phyloP scores from a whole-genome alignment of 2,797 vertebrate genomes.

The Lithobates pipiens region DNA sequence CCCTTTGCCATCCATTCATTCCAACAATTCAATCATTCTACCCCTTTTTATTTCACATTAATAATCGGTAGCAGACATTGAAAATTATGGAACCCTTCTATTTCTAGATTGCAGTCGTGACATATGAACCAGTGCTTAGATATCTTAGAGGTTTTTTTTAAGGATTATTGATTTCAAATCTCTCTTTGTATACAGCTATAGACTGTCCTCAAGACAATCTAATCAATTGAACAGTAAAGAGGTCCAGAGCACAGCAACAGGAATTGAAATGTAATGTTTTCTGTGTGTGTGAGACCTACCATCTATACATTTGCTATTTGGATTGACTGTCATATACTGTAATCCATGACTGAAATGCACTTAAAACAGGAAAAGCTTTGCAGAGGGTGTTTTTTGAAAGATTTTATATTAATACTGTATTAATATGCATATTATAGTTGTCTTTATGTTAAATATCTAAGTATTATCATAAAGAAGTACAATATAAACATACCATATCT shows the following conservation, averaged over 20 bases:
- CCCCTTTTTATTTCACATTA: not conserved
- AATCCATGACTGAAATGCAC: not conserved
- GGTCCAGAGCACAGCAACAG: not conserved
- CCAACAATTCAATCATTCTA: not conserved
- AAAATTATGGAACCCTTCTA: not conserved
- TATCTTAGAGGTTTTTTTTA: not conserved
- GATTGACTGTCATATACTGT: not conserved
- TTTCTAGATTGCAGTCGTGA: not conserved
- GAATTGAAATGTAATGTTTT: not conserved
- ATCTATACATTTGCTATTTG: not conserved
- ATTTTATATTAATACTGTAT: too few relatives aligned
- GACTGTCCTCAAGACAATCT: not conserved
- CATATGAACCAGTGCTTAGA: not conserved
- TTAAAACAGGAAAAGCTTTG: not conserved
- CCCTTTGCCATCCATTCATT: not conserved
- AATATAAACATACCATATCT: too few relatives aligned
- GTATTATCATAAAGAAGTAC: too few relatives aligned
- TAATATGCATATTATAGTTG: too few relatives aligned
- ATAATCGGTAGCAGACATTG: not conserved
- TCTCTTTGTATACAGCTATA: not conserved
- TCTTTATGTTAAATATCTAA: too few relatives aligned
- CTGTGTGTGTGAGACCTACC: not conserved
- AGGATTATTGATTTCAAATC: not conserved
- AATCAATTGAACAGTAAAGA: conserved; percentile 3
- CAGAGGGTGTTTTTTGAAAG: too few relatives aligned